Evolutionary conservation across 2,888 invertebrate species (phyloP).

Genomic region (Troides aeacus): DNA sequence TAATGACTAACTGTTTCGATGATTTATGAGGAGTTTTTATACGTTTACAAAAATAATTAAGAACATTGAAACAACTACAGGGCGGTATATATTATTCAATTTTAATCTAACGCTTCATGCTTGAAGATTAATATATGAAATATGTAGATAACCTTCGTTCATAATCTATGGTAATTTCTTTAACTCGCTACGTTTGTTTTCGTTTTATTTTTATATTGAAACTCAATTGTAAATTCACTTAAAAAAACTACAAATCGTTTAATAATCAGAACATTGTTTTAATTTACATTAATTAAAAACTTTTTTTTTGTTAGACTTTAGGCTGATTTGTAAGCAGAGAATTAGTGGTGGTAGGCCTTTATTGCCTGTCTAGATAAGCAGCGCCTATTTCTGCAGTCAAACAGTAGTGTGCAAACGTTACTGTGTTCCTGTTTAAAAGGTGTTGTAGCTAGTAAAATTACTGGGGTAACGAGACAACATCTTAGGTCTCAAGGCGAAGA

Average conservation of each 20-base stretch:
- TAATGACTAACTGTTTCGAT: slow-evolving; percentile 54
- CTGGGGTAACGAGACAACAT: too few species aligned
- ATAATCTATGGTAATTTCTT: neutral
- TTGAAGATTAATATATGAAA: slow-evolving; percentile 17
- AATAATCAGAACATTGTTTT: too few species aligned
- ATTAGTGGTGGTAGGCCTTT: too few species aligned
- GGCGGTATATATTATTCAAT: slow-evolving; percentile 34
- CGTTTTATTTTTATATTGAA: neutral
- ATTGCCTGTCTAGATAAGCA: too few species aligned
- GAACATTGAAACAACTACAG: slow-evolving; percentile 48
- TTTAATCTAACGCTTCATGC: slow-evolving; percentile 28
- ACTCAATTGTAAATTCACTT: neutral
- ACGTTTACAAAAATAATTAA: slow-evolving; percentile 65
- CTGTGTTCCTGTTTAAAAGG: too few species aligned
- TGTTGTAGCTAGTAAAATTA: too few species aligned
- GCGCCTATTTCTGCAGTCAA: too few species aligned
- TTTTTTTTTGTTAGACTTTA: too few species aligned
- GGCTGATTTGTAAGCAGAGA: too few species aligned
- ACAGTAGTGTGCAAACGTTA: too few species aligned
- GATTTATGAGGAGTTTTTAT: slow-evolving; percentile 64
- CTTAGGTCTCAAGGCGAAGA: too few species aligned
- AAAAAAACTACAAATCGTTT: neutral
- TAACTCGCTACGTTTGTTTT: neutral
- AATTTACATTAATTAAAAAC: too few species aligned
- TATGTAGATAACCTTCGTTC: slow-evolving; percentile 12